Base-by-base conservation (phyloP, 2,888 invertebrate species). In the Vanessa cardui region DNA sequence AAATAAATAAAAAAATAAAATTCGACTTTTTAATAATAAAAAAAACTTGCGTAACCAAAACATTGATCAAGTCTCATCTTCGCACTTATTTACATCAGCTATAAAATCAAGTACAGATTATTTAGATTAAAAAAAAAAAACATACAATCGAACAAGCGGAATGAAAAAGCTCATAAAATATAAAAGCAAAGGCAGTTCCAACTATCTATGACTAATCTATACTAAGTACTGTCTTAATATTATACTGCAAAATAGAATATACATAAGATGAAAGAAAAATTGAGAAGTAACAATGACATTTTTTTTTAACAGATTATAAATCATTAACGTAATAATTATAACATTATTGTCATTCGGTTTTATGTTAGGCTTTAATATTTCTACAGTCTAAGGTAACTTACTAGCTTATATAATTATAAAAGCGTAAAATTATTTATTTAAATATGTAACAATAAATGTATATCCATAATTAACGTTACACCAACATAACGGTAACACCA, bases 141-240 rank as follows among this genome's bases (percentile, higher is more conserved):
- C n/a, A 62, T 9, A 16, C 31, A 52, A 46, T 33, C 54, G 12
- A 15, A 49, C 49, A 63, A 58, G 64, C 64, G 64, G 64, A 64
- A 64, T 64, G 39, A 47, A 58, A 31, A 58, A 58, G 45, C 54
- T 21, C 15, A 64, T 21, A 31, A 33, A 54, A 45, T 6, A 21
- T 12, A 20, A n/a, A 45, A 45, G 2, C 9, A 54, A 50, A 26
- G 62, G 31, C 52, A 62, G 46, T 47, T 58, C 26, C 26, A n/a
- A 46, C 4, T 1, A 39, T 4, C 39, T 39, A 47, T 58, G 31
- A 46, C 20, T 47, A 47, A 21, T 21, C 58, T 58, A 56, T 7
- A 33, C 47, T 63, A 63, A 58, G 58, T 63, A 58, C 63, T 16
- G n/a, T 52, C n/a, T n/a, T 54, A 31, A 54, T 6, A 54, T 31